Percentiles rank a stretch among this genome's conserved stretches.
phyloP scores from a whole-genome alignment of 2,113 vertebrate species.

The Todiramphus chloris region DNA sequence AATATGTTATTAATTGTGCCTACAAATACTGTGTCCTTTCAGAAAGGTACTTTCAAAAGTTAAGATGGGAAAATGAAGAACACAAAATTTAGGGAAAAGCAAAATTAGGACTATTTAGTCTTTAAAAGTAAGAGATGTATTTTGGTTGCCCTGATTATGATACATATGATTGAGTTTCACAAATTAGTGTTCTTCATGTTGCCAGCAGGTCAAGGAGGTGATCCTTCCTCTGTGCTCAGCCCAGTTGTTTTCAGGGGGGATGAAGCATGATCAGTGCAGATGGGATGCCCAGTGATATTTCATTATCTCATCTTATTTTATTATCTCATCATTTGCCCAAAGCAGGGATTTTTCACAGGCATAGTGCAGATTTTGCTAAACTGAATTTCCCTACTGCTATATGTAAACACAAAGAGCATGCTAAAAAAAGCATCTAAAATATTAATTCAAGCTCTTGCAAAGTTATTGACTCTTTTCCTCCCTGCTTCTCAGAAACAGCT shows the following conservation, averaged over 20 bases:
- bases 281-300: neutral
- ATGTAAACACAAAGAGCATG: neutral
- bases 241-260: neutral
- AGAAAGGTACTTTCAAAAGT: neutral
- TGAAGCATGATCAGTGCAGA: neutral
- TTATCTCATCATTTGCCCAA: neutral
- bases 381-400: neutral
- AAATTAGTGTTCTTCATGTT: neutral
- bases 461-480: neutral
- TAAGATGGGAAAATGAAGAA: neutral
- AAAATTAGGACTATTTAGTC: neutral
- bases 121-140: neutral
- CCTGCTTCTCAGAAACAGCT: neutral
- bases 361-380: neutral
- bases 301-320: neutral
- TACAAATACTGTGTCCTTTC: neutral
- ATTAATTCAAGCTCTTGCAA: neutral
- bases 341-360: neutral
- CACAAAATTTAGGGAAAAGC: neutral
- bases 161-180: neutral
- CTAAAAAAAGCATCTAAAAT: neutral
- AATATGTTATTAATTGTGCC: conserved; percentile 14
- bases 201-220: neutral
- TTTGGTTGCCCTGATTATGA: neutral
- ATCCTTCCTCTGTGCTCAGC: neutral